Evolutionary conservation across 2,888 invertebrate genomes (phyloP).

Genomic region (Tigriopus californicus): DNA sequence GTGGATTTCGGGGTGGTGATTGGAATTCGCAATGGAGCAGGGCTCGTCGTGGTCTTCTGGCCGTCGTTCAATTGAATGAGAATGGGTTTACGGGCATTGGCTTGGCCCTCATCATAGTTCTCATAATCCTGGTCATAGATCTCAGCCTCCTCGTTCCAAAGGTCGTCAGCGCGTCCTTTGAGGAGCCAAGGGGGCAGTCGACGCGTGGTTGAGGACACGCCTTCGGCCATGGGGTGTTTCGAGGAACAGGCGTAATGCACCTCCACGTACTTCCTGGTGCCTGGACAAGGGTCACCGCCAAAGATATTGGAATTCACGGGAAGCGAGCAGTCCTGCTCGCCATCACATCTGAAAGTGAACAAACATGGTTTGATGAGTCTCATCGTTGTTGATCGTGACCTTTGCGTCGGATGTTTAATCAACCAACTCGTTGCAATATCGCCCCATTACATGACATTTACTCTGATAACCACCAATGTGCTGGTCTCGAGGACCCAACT

Average conservation of each 20-base stretch:
- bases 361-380: not conserved
- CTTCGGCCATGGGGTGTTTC: not conserved
- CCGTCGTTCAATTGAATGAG: not conserved
- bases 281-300: slow-evolving; percentile 38
- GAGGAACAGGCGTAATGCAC: slow-evolving; percentile 34
- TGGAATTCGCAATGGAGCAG: not conserved
- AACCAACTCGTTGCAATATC: too few species aligned
- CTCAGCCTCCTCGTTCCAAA: slow-evolving; percentile 3
- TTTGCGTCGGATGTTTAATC: too few species aligned
- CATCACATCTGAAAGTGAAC: slow-evolving; percentile 23
- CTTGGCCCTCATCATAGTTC: not conserved
- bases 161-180: not conserved
- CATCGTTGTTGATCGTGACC: not conserved
- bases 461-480: too few species aligned
- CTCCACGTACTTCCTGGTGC: slow-evolving; percentile 40
- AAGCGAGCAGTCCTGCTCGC: slow-evolving; percentile 23
- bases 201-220: not conserved
- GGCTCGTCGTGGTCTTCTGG: not conserved
- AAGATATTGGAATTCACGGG: slow-evolving; percentile 26
- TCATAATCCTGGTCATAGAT: not conserved
- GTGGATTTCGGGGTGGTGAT: slow-evolving; percentile 6
- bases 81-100: not conserved
- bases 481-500: too few species aligned
- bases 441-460: too few species aligned
- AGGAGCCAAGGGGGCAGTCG: slow-evolving; percentile 8